These are phyloP conservation scores for Varanus salvator DNA, from an alignment of 2,113 vertebrate genomes.

Conservation along the genomic window DNA sequence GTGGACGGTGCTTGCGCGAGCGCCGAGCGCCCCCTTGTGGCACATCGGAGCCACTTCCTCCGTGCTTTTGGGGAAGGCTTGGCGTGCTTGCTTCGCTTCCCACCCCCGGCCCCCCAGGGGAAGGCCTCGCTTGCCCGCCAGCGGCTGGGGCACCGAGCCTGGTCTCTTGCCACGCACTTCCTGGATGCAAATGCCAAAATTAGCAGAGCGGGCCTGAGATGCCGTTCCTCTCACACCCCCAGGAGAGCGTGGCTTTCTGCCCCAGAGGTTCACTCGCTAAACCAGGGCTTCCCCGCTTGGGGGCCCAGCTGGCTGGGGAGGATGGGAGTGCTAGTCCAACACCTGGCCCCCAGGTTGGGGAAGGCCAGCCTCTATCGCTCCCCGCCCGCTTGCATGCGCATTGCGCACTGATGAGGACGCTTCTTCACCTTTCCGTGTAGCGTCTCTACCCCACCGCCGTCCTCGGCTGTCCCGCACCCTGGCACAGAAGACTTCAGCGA, in stretches of 20 bases:
- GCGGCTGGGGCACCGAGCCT: no score
- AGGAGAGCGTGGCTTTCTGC: not conserved
- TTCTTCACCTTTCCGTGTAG: not conserved
- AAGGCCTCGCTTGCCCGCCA: not conserved
- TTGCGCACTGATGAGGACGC: not conserved
- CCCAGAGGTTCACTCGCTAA: not conserved
- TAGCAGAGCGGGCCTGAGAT: not conserved
- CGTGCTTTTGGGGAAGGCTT: slow-evolving; percentile 37
- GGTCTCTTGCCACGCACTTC: not conserved
- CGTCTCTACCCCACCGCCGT: not conserved
- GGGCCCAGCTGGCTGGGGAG: no score
- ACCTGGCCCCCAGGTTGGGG: no score
- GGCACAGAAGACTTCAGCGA: no score
- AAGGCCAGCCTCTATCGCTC: no score
- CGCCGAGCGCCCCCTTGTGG: slow-evolving; percentile 68
- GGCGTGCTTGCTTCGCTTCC: no score
- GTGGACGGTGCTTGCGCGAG: not conserved
- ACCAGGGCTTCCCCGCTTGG: no score
- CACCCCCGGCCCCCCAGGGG: not conserved
- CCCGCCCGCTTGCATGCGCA: no score
- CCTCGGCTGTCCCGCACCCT: no score
- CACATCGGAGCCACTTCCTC: not conserved
- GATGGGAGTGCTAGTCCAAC: no score
- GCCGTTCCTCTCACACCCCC: no score
- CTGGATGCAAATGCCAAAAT: not conserved